These are phyloP conservation scores for Sylvietta virens DNA, from an alignment of 2,113 vertebrate genomes.

Conservation along the genomic window DNA sequence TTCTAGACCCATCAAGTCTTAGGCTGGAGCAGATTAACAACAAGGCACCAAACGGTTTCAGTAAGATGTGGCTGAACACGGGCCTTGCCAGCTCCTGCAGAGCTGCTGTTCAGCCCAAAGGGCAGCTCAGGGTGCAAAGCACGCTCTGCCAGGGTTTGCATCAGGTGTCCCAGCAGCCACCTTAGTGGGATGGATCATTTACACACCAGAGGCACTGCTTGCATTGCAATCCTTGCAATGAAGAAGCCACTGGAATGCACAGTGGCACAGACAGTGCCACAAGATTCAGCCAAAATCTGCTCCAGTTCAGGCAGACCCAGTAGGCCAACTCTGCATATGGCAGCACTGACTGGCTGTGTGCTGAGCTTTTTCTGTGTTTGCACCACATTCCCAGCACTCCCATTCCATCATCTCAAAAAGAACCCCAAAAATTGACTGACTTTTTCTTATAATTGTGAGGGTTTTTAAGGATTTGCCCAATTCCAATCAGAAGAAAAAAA, in stretches of 20 bases:
- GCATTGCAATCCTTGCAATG: background rate
- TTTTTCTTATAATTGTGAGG: background rate
- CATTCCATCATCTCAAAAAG: background rate
- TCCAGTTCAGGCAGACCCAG: background rate
- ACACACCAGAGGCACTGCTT: background rate
- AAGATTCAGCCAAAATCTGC: background rate
- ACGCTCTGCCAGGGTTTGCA: fast-evolving
- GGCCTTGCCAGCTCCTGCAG: background rate
- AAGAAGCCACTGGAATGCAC: background rate
- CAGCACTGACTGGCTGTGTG: background rate
- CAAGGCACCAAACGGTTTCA: background rate
- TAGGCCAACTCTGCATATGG: background rate
- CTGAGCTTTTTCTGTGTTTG: background rate
- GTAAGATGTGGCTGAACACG: background rate
- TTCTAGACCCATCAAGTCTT: background rate
- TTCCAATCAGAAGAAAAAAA: background rate
- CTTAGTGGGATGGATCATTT: background rate
- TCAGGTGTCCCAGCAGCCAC: background rate
- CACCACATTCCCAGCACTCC: background rate
- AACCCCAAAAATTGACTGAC: fast-evolving
- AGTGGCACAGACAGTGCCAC: background rate
- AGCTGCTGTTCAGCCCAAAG: fast-evolving
- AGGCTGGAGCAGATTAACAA: background rate
- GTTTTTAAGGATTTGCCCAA: background rate
- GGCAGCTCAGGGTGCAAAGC: background rate